A percentile compares a stretch with the other conserved stretches of the same genome.
Conservation (phyloP, 2,797 vertebrate species). For the Rhinogobio ventralis region DNA sequence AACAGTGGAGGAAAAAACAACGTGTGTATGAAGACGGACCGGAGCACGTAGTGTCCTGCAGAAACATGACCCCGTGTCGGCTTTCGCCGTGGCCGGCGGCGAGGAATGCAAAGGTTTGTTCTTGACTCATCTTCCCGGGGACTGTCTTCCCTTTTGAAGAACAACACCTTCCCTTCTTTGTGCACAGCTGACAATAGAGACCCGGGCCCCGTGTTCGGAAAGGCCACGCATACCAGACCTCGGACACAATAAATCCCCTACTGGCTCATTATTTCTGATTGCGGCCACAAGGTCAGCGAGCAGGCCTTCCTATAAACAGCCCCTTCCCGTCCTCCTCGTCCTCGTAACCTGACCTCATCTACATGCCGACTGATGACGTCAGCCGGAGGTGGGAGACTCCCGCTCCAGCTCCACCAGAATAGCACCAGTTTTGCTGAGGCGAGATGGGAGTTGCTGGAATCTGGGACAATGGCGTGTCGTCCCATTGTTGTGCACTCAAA, state of each 20-base stretch:
- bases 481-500: constrained; percentile 33
- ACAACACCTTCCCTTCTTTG: constrained; percentile 70
- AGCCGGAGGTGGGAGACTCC: background rate
- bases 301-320: constrained; percentile 80
- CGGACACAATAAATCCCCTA: constrained; percentile 77
- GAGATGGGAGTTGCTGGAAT: background rate
- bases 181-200: constrained; percentile 69
- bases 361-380: constrained; percentile 70
- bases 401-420: constrained; percentile 12
- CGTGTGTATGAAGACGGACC: constrained; percentile 44
- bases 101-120: constrained; percentile 57
- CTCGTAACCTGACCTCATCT: constrained; percentile 71
- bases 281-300: constrained; percentile 81
- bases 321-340: constrained; percentile 60
- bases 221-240: constrained; percentile 66
- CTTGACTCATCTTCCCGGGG: constrained; percentile 60
- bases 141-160: constrained; percentile 66
- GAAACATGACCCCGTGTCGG: constrained; percentile 50
- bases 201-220: constrained; percentile 71
- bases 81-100: constrained; percentile 2
- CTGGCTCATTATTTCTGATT: constrained; percentile 81
- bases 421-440: constrained; percentile 14
- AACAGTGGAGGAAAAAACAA: constrained; percentile 61
- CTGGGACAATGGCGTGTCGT: constrained; percentile 20
- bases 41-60: constrained; percentile 23